Evolutionary conservation across 2,113 vertebrate species (phyloP).

Genomic region (Odobenus rosmarus): DNA sequence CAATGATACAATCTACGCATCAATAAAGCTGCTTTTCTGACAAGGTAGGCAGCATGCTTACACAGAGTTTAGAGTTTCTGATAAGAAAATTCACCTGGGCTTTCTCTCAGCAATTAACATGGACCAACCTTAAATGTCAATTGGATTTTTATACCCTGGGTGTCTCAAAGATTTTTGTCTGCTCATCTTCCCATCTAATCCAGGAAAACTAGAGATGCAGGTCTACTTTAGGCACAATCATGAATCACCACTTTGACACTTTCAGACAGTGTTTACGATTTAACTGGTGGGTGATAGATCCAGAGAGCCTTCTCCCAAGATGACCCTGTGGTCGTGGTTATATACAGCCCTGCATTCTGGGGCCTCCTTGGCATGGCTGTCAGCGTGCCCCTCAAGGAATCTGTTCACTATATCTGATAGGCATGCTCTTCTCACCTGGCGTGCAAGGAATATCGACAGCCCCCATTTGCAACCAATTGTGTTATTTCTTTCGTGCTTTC

Average conservation of each 20-base stretch:
- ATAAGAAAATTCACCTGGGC: neutral
- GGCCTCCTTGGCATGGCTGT: neutral
- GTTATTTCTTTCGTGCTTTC: neutral
- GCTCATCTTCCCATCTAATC: neutral
- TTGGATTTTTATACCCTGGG: neutral
- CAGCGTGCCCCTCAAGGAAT: neutral
- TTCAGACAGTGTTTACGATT: neutral
- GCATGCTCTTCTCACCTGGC: neutral
- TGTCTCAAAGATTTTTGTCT: neutral
- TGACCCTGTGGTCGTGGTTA: neutral
- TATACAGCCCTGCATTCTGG: neutral
- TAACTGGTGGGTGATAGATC: neutral
- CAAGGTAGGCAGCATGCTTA: neutral
- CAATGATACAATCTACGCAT: neutral
- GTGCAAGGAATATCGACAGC: neutral
- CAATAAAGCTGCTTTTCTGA: constrained; percentile 37
- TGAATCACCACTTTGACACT: neutral
- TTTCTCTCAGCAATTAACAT: constrained; percentile 16
- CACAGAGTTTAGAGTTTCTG: neutral
- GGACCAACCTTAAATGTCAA: neutral
- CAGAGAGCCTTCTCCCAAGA: neutral
- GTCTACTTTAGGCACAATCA: neutral
- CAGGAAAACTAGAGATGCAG: neutral
- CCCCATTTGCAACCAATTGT: neutral
- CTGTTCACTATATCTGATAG: neutral